Base-by-base conservation (phyloP, 2,113 vertebrate genomes). In the human region DNA sequence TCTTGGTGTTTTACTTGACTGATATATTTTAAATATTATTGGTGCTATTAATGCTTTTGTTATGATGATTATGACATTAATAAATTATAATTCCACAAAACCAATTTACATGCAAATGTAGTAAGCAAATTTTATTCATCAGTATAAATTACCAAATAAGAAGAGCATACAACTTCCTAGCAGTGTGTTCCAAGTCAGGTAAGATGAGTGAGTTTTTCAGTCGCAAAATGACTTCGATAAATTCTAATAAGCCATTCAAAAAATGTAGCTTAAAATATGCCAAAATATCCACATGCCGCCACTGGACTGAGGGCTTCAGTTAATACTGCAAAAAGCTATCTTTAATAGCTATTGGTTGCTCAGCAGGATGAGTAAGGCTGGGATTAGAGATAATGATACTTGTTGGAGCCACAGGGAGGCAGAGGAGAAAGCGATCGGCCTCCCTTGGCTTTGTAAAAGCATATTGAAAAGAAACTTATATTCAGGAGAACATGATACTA, bases 351-450 rank as follows among this genome's bases (percentile, higher is more conserved):
- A 96, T 89, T 97, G 97, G 97, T 27, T 35, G 57, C 98, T 90
- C 98, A 96, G 97, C 97, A 89, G 98, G 98, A 72, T 48, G 25
- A 97, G 73, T 88, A 97, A 96, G 95, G 16, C 96, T 98, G 95
- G 98, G 96, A 97, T 98, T 98, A 98, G 95, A 97, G 97, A 98
- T 98, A 97, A 97, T 98, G 97, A 94, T 97, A 97, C 97, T 98
- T 98, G 97, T 96, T 98, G 90, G 93, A 97, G 78, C 95, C 0
- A 87, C 97, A 96, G 98, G 97, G 96, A 97, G 35, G 97, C 97
- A 72, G 75, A 70, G 50, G 88, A 95, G 82, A 96, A 95, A 96
- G 97, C 7, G 2, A 93, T 96, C 7, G 23, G 78, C 93, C 82
- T 97, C 95, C 95, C 79, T 84, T 50, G 72, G 95, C 66, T 97